Evolutionary conservation across 1,140 invertebrate species (phyloP).

Genomic region (Lerema accius): DNA sequence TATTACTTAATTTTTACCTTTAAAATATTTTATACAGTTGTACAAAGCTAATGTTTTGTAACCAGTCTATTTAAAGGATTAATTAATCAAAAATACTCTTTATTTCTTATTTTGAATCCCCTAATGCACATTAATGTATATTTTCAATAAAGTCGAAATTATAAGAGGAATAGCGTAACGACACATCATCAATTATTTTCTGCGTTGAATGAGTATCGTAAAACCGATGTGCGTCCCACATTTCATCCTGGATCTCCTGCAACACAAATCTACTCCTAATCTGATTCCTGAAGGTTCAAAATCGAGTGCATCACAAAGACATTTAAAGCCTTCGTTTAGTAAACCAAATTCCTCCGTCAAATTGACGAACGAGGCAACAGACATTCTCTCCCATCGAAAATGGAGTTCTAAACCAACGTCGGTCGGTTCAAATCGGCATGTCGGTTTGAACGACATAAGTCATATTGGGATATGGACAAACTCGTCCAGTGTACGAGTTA

Average conservation of each 20-base stretch:
- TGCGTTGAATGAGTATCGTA: constrained; percentile 26
- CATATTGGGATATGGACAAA: constrained; percentile 17
- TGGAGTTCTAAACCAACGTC: neutral
- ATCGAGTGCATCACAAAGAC: constrained; percentile 5
- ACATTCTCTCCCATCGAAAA: neutral
- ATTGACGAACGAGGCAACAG: neutral
- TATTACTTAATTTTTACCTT: too few species aligned
- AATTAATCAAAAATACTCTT: too few species aligned
- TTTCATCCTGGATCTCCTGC: constrained; percentile 11
- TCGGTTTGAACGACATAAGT: neutral
- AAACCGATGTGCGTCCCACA: neutral
- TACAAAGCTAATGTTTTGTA: too few species aligned
- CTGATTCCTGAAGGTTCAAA: constrained; percentile 4
- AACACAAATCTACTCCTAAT: neutral
- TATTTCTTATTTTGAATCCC: too few species aligned
- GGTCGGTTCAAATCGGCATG: constrained; percentile 26
- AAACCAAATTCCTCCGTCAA: neutral
- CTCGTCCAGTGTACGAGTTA: constrained; percentile 38
- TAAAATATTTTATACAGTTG: too few species aligned
- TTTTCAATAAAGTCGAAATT: constrained; percentile 36
- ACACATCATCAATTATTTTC: constrained; percentile 45
- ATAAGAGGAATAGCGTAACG: constrained; percentile 29
- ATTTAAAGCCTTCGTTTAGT: constrained; percentile 19
- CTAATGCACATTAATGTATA: constrained; percentile 7
- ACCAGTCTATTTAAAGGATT: too few species aligned